Base-by-base conservation (phyloP, 1,140 invertebrate species). In the Drosophila sucinea region DNA sequence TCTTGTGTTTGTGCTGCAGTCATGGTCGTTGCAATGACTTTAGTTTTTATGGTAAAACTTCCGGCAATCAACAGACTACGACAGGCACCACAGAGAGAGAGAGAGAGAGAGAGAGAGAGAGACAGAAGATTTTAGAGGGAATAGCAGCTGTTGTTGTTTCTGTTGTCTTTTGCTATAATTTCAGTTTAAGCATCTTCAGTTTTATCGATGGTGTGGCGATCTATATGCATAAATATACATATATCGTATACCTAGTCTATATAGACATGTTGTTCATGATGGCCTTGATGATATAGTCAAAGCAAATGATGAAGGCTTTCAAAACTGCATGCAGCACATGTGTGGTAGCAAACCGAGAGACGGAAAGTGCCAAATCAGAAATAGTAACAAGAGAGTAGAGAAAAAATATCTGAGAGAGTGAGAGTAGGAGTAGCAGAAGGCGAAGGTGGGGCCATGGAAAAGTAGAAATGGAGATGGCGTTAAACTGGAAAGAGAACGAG, bases 31-130 rank as follows among this genome's bases (percentile, higher is more conserved):
- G 75, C 72, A 56, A 51, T 10, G 44, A 27, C 44, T 51, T 51
- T 27, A 27, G 51, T 74, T 77, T 77, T 76, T 76, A 85, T 81
- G 61, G 68, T 69, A 67, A 79, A 67, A 84, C 81, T 85, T 84
- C 81, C 81, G 73, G 73, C 70, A 67, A 77, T 83, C 78, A 77
- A 74, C 63, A 44, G 17, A 17, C 17, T 17, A 17, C 17, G 17
- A 17, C 17, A 17, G 17, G 17, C 17, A 17, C 1, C 35, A 11
- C 33, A 8, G 66, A 2, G 27, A 38, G 41, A 4, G 32, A 35
- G 25, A 17, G 17, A n/a, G n/a, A 44, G 4, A 44, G n/a, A 23
- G n/a, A 23, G 1, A 25, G 40, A n/a, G 3, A 55, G 3, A 8
- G 33, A 17, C 3, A 66, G 57, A 66, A 73, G 56, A 65, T 66